Evolutionary conservation across 2,113 vertebrate genomes (phyloP).

Genomic region (Aegotheles bennettii): DNA sequence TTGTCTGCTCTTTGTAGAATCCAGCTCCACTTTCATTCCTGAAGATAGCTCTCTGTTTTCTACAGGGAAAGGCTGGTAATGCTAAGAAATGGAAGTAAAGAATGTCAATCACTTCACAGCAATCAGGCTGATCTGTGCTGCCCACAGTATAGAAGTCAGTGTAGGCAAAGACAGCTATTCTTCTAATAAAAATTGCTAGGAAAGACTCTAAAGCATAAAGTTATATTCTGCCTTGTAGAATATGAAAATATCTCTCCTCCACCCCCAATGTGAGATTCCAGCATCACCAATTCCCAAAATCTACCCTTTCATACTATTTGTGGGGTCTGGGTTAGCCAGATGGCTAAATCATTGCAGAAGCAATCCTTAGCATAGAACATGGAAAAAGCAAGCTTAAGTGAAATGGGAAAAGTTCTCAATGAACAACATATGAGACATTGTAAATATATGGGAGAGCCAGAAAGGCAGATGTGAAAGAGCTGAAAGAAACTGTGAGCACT

Average conservation of each 20-base stretch:
- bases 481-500: background rate
- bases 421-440: background rate
- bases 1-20: background rate
- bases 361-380: background rate
- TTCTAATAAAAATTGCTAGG: background rate
- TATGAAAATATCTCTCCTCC: background rate
- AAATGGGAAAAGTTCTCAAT: background rate
- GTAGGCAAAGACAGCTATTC: background rate
- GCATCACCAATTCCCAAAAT: background rate
- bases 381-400: background rate
- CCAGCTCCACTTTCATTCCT: background rate
- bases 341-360: background rate
- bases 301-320: background rate
- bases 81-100: background rate
- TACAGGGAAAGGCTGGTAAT: background rate
- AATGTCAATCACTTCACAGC: background rate
- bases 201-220: background rate
- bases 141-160: background rate
- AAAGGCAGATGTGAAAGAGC: background rate
- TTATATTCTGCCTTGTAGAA: background rate
- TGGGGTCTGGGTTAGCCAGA: background rate
- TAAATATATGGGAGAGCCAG: background rate
- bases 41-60: background rate
- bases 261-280: background rate
- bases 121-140: background rate